A percentile compares a stretch with the other conserved stretches of the same genome.
phyloP scores from a whole-genome alignment of 2,888 invertebrate species.

The Tachina grossa region DNA sequence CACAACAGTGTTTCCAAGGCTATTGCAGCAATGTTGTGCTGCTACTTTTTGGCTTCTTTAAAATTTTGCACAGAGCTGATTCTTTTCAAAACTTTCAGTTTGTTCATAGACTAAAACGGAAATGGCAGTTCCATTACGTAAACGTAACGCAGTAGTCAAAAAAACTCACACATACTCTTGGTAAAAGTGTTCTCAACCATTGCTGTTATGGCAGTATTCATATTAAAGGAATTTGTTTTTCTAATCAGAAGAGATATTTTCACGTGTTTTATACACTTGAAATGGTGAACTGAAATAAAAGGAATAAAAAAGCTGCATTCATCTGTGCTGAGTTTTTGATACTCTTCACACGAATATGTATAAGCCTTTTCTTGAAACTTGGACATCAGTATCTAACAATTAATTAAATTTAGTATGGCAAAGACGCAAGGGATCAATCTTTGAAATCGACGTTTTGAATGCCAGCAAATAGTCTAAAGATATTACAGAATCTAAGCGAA shows the following conservation, averaged over 20 bases:
- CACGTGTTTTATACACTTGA: constrained; percentile 28
- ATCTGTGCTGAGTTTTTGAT: too few relatives aligned
- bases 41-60: background rate
- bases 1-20: background rate
- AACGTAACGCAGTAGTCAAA: constrained; percentile 54
- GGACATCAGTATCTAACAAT: too few relatives aligned
- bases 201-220: constrained; percentile 24
- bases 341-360: too few relatives aligned
- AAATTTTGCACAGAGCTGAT: constrained; percentile 34
- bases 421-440: too few relatives aligned
- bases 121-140: constrained; percentile 80
- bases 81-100: constrained; percentile 35
- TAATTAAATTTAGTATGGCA: too few relatives aligned
- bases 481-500: too few relatives aligned
- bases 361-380: too few relatives aligned
- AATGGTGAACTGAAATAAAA: background rate
- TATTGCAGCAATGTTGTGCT: constrained; percentile 4
- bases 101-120: constrained; percentile 78
- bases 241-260: constrained; percentile 18
- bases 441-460: too few relatives aligned
- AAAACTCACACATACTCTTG: constrained; percentile 67
- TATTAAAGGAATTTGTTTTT: constrained; percentile 38
- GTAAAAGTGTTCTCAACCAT: background rate
- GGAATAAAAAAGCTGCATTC: background rate
- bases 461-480: too few relatives aligned